Evolutionary conservation across 2,113 vertebrate genomes (phyloP), one percentile per base, ranked within the genome.

Genomic region (Callorhinus ursinus): DNA sequence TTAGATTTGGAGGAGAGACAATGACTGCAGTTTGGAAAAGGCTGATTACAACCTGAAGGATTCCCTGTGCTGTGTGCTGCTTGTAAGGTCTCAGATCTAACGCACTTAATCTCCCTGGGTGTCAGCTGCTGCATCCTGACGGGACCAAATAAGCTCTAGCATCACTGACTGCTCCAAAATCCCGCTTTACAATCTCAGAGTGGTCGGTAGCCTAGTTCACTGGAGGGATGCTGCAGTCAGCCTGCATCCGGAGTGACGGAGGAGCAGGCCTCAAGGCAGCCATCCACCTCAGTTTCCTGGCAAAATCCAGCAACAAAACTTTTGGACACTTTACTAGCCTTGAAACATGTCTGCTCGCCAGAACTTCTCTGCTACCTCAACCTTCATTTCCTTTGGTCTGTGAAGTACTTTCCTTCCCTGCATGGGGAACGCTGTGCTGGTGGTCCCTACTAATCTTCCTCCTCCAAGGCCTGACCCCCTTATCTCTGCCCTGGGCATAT

Each of bases 231-330:
- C 42, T 22, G 22, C 4, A 83, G 42, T 13, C 16, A 24, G n/a
- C 51, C 53, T 33, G 19, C 0, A 46, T 28, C 72, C 3, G 0
- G 2, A 21, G 9, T 31, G 57, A 19, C 26, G 0, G 14, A 14
- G 7, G 74, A 36, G 18, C 31, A 59, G 59, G 59, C 71, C 28
- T 46, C 14, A 5, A 4, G 69, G 36, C 8, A 76, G 42, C 61
- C 11, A 16, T 11, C 67, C 18, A 53, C 36, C 61, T 79, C 42
- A 51, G 69, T 4, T 71, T n/a, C 65, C 53, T 33, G 15, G 31
- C 55, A 92, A 42, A 72, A 33, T 74, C 3, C 14, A 22, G 42
- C 42, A 46, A 79, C 12, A 15, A 11, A 42, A 31, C 77, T 59
- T 67, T 5, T 53, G 57, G 12, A 77, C 6, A 6, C n/a, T 24